These are phyloP conservation scores for Microcebus tavaratra DNA, from an alignment of 2,113 vertebrate species.

Conservation along the genomic window DNA sequence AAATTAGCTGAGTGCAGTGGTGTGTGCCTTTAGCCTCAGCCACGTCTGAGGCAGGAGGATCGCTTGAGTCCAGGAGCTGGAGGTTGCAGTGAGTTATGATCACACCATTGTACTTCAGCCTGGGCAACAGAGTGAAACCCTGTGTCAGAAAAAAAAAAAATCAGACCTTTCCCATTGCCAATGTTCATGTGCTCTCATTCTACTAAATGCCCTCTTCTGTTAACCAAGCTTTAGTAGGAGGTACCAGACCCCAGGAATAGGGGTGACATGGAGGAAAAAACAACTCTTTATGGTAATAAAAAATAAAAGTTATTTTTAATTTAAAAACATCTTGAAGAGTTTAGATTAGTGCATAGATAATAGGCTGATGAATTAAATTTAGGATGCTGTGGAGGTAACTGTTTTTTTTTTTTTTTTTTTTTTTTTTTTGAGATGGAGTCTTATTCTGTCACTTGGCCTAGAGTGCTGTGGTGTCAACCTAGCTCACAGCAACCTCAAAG, in stretches of 20 bases:
- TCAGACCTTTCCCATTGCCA: neutral
- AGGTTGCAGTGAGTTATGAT: too few relatives aligned
- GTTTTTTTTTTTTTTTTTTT: too few relatives aligned
- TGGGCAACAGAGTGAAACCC: too few relatives aligned
- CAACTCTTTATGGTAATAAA: neutral
- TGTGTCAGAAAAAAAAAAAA: neutral
- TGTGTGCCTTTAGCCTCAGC: too few relatives aligned
- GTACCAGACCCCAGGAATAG: neutral
- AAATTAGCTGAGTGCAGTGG: too few relatives aligned
- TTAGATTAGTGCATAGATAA: conserved; percentile 4
- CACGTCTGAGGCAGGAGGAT: too few relatives aligned
- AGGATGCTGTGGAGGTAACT: neutral
- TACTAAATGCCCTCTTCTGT: neutral
- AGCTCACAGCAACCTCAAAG: too few relatives aligned
- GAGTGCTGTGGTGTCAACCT: too few relatives aligned
- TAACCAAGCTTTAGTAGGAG: neutral
- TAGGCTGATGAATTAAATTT: neutral
- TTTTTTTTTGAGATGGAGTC: too few relatives aligned
- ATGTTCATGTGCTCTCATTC: neutral
- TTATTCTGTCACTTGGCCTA: too few relatives aligned
- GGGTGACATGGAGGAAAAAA: neutral
- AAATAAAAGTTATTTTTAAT: conserved; percentile 35
- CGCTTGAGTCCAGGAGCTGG: too few relatives aligned
- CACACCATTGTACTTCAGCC: too few relatives aligned
- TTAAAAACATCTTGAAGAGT: neutral